Conservation (phyloP, 2,113 vertebrate species). For the Myxocyprinus asiaticus region DNA sequence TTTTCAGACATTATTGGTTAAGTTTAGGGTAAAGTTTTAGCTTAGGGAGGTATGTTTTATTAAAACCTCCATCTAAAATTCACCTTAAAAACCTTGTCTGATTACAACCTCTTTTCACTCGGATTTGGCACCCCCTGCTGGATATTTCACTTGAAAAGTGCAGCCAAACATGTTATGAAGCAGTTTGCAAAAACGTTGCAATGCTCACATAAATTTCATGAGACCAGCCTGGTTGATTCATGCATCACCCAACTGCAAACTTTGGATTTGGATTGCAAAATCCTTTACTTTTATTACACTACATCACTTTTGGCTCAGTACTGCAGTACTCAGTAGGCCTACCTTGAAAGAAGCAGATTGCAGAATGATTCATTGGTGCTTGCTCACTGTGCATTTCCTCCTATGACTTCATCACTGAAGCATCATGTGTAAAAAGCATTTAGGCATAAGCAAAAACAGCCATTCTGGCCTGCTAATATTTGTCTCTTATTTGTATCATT, state of each 20-base stretch:
- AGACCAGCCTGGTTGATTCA: no score
- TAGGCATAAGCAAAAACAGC: slow-evolving; percentile 5
- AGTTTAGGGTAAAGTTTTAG: no score
- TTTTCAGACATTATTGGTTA: no score
- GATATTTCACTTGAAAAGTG: no score
- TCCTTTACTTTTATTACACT: background rate
- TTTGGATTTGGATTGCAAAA: background rate
- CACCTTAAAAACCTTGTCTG: no score
- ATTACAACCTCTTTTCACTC: no score
- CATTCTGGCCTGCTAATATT: background rate
- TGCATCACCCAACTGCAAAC: background rate
- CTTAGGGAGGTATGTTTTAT: no score
- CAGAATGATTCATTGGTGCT: slow-evolving; percentile 22
- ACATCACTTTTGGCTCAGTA: background rate
- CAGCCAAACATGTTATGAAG: no score
- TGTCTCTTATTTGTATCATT: background rate
- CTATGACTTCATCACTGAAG: slow-evolving; percentile 24
- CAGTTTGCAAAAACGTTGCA: no score
- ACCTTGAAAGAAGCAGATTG: slow-evolving; percentile 22
- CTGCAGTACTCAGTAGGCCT: background rate
- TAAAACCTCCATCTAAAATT: no score
- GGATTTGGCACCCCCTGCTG: no score
- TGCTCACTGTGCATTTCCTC: slow-evolving; percentile 9
- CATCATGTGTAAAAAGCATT: background rate
- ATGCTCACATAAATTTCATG: no score